Evolutionary conservation across 2,888 invertebrate genomes (phyloP).

Genomic region (Pseudococcus jackbeardsleyi): DNA sequence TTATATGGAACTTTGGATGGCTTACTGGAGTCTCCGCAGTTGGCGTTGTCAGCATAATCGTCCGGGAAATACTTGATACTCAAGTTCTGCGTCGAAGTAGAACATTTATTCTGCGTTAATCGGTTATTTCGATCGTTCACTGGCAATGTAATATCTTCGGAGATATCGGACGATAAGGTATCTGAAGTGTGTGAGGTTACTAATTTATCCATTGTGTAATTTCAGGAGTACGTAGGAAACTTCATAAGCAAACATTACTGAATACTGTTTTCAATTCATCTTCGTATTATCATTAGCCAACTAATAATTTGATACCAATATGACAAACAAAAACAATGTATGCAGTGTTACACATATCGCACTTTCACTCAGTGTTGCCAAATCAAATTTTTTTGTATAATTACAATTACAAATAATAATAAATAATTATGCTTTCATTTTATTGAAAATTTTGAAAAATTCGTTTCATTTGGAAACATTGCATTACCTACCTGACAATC

Average conservation of each 20-base stretch:
- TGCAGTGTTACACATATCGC: too few relatives aligned
- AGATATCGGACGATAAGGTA: background rate
- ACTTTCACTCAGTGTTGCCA: too few relatives aligned
- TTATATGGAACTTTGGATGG: conserved; percentile 69
- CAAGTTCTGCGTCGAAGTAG: background rate
- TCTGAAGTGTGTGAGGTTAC: background rate
- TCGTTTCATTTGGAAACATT: too few relatives aligned
- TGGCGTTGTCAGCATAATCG: conserved; percentile 18
- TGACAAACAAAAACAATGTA: too few relatives aligned
- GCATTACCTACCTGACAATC: too few relatives aligned
- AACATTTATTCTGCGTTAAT: background rate
- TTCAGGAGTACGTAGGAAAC: background rate
- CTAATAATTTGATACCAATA: too few relatives aligned
- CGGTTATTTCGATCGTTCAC: background rate
- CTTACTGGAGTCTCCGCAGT: background rate
- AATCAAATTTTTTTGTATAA: too few relatives aligned
- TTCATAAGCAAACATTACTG: background rate
- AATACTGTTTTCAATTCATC: too few relatives aligned
- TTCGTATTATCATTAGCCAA: too few relatives aligned
- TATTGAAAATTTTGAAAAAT: too few relatives aligned
- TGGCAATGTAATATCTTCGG: background rate
- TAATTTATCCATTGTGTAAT: background rate
- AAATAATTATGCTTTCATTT: too few relatives aligned
- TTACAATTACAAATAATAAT: too few relatives aligned
- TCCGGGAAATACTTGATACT: background rate